Percentiles rank a stretch among this genome's conserved stretches.
Evolutionary conservation across 2,797 vertebrate genomes (phyloP).

Genomic region (Ceyx erithaca): DNA sequence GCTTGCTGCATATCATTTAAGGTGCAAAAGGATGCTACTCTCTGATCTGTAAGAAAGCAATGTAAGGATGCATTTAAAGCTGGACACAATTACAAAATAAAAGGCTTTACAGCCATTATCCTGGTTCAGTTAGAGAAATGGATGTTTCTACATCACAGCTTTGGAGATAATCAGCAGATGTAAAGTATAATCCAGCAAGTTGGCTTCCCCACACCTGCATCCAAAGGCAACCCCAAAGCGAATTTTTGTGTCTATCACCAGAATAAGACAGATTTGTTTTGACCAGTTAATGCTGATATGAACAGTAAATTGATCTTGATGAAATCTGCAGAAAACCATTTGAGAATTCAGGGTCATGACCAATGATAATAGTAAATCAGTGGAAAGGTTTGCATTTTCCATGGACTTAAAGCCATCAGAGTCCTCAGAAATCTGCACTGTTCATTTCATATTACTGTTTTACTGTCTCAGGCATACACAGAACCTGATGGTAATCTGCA

Average conservation of each 20-base stretch:
- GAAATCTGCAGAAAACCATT: conserved; percentile 35
- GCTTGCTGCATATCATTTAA: conserved; percentile 91
- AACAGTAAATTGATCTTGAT: conserved; percentile 22
- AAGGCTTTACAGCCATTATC: not conserved
- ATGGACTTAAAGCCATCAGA: not conserved
- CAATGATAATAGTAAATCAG: not conserved
- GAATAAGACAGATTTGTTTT: not conserved
- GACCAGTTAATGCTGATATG: not conserved
- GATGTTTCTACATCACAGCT: conserved; percentile 18
- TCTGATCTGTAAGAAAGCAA: conserved; percentile 86
- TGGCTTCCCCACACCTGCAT: conserved; percentile 57
- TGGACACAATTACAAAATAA: not conserved
- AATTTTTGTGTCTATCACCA: not conserved
- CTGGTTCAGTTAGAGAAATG: not conserved
- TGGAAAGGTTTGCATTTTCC: not conserved
- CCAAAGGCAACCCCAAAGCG: conserved; percentile 55
- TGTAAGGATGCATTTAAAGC: not conserved
- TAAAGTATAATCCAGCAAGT: conserved; percentile 19
- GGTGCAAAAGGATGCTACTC: conserved; percentile 92
- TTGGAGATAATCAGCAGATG: conserved; percentile 38
- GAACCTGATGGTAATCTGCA: conserved; percentile 37
- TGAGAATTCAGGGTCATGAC: not conserved
- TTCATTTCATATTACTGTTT: not conserved
- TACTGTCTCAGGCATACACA: conserved; percentile 39
- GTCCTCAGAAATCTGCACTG: conserved; percentile 27